These are phyloP conservation scores for Samia ricini DNA, from an alignment of 1,140 invertebrate species.

Conservation along the genomic window DNA sequence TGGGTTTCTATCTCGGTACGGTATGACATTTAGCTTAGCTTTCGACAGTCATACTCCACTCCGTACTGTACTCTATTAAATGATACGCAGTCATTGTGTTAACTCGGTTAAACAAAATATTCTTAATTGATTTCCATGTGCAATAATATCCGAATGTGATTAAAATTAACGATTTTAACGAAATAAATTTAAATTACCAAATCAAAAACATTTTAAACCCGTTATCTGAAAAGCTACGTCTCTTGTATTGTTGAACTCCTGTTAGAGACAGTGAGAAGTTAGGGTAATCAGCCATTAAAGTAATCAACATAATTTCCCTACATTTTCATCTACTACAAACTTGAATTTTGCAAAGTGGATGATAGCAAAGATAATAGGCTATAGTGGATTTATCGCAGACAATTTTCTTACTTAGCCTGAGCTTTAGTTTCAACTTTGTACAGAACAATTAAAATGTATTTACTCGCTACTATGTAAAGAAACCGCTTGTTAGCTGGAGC, in stretches of 20 bases:
- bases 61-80: too few relatives aligned
- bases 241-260: not conserved
- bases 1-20: too few relatives aligned
- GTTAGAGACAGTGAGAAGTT: not conserved
- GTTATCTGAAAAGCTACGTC: not conserved
- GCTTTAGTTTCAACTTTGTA: not conserved
- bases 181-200: not conserved
- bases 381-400: too few relatives aligned
- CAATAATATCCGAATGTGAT: not conserved
- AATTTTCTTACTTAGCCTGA: not conserved
- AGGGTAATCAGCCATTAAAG: slow-evolving; percentile 1
- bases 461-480: too few relatives aligned
- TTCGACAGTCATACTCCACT: too few relatives aligned
- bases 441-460: too few relatives aligned
- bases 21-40: too few relatives aligned
- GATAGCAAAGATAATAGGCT: too few relatives aligned
- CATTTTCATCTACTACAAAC: not conserved
- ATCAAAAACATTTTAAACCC: not conserved
- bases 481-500: too few relatives aligned
- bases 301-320: not conserved
- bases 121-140: not conserved
- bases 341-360: not conserved
- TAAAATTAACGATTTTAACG: not conserved
- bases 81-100: too few relatives aligned
- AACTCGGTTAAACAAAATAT: too few relatives aligned